Evolutionary conservation across 2,888 invertebrate genomes (phyloP).

Genomic region (Acrocyrtus sp.): DNA sequence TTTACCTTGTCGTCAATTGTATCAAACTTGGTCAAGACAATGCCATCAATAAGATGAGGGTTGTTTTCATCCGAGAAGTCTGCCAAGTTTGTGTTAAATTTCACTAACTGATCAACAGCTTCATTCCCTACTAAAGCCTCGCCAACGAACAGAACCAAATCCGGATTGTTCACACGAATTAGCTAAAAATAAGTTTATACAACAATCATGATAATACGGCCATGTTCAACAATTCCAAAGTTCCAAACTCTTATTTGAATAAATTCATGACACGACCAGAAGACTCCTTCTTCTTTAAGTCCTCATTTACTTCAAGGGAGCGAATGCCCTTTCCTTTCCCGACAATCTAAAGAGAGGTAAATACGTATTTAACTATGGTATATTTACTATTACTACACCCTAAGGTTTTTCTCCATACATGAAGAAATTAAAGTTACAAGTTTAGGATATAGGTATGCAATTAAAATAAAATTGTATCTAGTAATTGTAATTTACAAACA

Average conservation of each 20-base stretch:
- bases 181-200: slow-evolving; percentile 70
- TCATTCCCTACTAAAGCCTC: slow-evolving; percentile 99
- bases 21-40: slow-evolving; percentile 99
- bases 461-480: too few species aligned
- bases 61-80: slow-evolving; percentile 83
- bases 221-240: slow-evolving; percentile 82
- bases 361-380: too few species aligned
- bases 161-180: slow-evolving; percentile 97
- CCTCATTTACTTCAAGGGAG: slow-evolving; percentile 81
- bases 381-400: background rate
- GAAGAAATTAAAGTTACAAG: too few species aligned
- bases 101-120: slow-evolving; percentile 98
- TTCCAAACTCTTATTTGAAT: slow-evolving; percentile 75
- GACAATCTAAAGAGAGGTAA: slow-evolving; percentile 72
- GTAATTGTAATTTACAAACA: slow-evolving; percentile 44
- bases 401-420: background rate
- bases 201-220: slow-evolving; percentile 65
- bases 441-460: too few species aligned
- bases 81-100: slow-evolving; percentile 98
- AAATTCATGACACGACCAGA: slow-evolving; percentile 64
- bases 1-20: slow-evolving; percentile 99
- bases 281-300: slow-evolving; percentile 71
- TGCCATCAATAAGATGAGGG: slow-evolving; percentile 97
- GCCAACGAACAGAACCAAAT: slow-evolving; percentile 98
- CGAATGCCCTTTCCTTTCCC: slow-evolving; percentile 87